phyloP scores from a whole-genome alignment of 2,888 invertebrate genomes.

The Shargacucullia verbasci region DNA sequence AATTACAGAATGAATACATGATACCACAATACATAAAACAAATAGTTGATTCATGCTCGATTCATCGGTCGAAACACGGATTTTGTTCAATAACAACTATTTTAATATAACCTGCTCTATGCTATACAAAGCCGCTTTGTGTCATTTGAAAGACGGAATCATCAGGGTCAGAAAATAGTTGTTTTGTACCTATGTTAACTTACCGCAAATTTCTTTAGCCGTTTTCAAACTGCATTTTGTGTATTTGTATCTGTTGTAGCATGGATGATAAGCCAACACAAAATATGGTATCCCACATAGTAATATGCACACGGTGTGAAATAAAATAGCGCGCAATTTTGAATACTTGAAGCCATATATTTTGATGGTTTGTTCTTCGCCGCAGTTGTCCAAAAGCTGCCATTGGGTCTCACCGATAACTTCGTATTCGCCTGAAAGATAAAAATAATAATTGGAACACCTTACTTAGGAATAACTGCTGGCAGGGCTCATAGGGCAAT shows the following conservation, averaged over 20 bases:
- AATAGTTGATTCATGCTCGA: no score
- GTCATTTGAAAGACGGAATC: neutral
- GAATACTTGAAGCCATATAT: constrained; percentile 87
- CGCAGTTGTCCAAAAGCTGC: constrained; percentile 86
- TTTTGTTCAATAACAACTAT: no score
- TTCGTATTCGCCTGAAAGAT: constrained; percentile 87
- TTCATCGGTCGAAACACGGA: no score
- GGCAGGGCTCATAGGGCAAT: constrained; percentile 43
- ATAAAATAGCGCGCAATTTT: constrained; percentile 79
- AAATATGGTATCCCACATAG: constrained; percentile 89
- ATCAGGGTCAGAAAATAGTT: neutral
- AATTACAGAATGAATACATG: constrained; percentile 12
- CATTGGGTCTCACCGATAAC: constrained; percentile 87
- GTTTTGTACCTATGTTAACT: constrained; percentile 45
- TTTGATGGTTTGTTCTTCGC: constrained; percentile 82
- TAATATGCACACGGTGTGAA: constrained; percentile 84
- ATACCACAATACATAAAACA: no score
- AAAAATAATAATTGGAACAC: constrained; percentile 58
- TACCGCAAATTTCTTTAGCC: constrained; percentile 89
- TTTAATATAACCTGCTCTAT: neutral
- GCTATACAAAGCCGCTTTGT: neutral
- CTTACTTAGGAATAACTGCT: constrained; percentile 65
- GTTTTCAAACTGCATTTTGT: constrained; percentile 87
- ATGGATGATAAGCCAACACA: constrained; percentile 88
- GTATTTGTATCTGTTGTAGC: constrained; percentile 86